Evolutionary conservation across 2,888 invertebrate genomes (phyloP).

Genomic region (Chorisops tibialis): DNA sequence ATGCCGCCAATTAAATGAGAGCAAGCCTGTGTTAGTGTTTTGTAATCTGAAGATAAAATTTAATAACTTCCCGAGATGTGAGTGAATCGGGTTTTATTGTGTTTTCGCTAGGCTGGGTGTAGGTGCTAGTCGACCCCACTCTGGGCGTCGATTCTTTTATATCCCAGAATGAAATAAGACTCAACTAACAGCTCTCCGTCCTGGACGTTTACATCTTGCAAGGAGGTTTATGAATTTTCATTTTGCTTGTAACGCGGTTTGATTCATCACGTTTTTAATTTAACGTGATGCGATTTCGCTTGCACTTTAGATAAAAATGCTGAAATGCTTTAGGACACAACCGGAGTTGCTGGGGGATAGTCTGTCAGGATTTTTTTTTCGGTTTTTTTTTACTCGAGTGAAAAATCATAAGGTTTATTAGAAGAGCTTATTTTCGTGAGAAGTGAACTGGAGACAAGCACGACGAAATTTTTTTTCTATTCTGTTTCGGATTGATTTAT

Average conservation of each 20-base stretch:
- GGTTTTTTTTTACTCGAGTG: too few species aligned
- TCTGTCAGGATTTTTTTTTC: too few species aligned
- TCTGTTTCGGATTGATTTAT: too few species aligned
- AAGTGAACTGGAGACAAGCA: too few species aligned
- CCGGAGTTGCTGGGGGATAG: not conserved
- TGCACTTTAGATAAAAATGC: not conserved
- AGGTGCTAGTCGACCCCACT: not conserved
- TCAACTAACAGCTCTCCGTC: too few species aligned
- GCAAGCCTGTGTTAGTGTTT: too few species aligned
- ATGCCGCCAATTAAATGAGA: not conserved
- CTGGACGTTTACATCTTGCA: too few species aligned
- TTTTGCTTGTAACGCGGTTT: constrained; percentile 10
- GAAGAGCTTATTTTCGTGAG: too few species aligned
- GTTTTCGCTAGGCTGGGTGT: not conserved
- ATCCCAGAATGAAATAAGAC: too few species aligned
- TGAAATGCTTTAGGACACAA: not conserved
- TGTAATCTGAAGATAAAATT: not conserved
- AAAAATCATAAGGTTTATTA: too few species aligned
- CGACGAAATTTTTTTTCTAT: too few species aligned
- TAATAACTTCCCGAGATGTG: not conserved
- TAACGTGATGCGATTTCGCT: constrained; percentile 2
- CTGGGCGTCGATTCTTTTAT: not conserved
- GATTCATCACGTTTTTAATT: constrained; percentile 30
- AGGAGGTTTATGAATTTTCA: not conserved
- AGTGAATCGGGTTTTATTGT: not conserved